phyloP scores from a whole-genome alignment of 1,140 invertebrate genomes.

The Procambarus clarkii region DNA sequence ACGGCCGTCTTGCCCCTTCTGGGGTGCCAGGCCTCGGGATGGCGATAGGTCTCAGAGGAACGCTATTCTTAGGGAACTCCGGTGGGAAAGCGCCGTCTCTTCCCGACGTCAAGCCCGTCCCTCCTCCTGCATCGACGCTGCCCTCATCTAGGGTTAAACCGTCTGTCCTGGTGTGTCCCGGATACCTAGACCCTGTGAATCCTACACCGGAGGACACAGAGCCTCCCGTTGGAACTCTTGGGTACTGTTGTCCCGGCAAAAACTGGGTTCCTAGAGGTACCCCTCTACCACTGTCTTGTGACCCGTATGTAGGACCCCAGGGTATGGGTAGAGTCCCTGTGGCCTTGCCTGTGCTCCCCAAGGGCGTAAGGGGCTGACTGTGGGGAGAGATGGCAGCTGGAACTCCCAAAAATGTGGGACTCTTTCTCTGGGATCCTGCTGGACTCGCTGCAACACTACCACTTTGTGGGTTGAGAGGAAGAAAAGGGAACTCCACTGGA shows the following conservation, averaged over 20 bases:
- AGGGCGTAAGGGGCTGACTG: slow-evolving; percentile 39
- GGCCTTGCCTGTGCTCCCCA: slow-evolving; percentile 1
- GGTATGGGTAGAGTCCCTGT: slow-evolving; percentile 29
- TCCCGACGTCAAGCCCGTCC: not conserved
- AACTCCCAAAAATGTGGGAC: slow-evolving; percentile 24
- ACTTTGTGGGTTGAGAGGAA: not conserved
- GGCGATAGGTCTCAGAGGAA: slow-evolving; percentile 16
- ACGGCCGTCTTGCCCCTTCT: not conserved
- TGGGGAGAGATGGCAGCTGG: slow-evolving; percentile 24
- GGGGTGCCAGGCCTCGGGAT: not conserved
- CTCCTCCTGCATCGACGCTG: not conserved
- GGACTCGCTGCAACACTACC: slow-evolving; percentile 2
- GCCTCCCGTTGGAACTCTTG: not conserved
- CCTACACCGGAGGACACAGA: not conserved
- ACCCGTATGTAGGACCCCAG: slow-evolving; percentile 24
- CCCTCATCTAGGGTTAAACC: not conserved
- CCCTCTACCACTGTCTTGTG: slow-evolving; percentile 1
- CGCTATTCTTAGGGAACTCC: slow-evolving; percentile 33
- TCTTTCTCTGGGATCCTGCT: slow-evolving; percentile 18
- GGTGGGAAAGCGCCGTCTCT: not conserved
- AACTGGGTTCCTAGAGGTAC: slow-evolving; percentile 30
- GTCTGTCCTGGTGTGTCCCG: not conserved
- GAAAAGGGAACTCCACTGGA: slow-evolving; percentile 16
- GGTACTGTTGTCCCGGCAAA: slow-evolving; percentile 26
- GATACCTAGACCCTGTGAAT: not conserved